Evolutionary conservation across 2,797 vertebrate species (phyloP).

Genomic region (Crypturellus tataupa): DNA sequence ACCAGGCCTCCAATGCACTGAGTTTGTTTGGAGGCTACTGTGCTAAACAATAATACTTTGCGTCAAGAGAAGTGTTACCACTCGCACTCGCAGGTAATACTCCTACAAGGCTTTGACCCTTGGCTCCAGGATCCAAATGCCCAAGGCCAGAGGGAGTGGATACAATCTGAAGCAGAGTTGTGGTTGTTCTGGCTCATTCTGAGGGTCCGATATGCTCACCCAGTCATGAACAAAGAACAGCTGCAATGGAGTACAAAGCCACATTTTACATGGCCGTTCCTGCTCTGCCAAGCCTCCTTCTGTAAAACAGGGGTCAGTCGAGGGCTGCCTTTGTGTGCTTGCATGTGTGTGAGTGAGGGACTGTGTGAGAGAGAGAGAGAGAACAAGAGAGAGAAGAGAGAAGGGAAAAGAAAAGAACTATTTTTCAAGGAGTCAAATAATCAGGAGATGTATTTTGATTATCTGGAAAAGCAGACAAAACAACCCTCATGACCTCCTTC

Average conservation of each 20-base stretch:
- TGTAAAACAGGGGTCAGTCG: neutral
- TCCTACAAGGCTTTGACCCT: neutral
- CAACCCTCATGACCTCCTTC: neutral
- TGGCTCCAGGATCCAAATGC: neutral
- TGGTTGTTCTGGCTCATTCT: neutral
- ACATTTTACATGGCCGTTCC: neutral
- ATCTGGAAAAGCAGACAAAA: neutral
- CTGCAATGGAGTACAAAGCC: neutral
- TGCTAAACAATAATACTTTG: neutral
- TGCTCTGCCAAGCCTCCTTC: neutral
- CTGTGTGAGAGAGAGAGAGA: neutral
- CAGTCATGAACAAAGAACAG: neutral
- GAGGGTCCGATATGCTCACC: neutral
- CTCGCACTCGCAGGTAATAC: neutral
- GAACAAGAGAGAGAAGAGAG: neutral
- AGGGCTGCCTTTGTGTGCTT: neutral
- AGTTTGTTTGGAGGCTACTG: neutral
- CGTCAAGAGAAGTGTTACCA: neutral
- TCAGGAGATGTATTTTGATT: neutral
- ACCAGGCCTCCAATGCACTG: neutral
- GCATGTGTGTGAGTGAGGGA: rapidly evolving
- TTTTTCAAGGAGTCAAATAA: neutral
- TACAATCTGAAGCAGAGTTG: neutral
- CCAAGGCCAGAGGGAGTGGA: neutral
- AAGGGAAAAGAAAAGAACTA: rapidly evolving